Evolutionary conservation across 1,140 invertebrate genomes (phyloP).

Genomic region (Phortica variegata): DNA sequence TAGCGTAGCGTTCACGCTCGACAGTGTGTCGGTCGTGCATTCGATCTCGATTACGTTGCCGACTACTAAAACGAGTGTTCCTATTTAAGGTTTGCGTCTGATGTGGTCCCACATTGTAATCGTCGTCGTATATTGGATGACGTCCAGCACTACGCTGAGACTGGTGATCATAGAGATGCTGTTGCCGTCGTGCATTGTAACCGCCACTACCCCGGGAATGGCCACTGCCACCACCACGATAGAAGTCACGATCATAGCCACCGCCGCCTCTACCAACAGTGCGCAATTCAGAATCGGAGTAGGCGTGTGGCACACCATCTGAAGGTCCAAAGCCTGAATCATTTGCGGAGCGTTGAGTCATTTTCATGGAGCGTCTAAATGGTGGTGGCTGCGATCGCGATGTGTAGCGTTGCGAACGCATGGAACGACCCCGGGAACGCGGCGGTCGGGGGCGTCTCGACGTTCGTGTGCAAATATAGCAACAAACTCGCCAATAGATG

Average conservation of each 20-base stretch:
- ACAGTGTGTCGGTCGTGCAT: constrained; percentile 52
- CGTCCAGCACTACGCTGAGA: constrained; percentile 24
- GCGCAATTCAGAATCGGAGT: constrained; percentile 61
- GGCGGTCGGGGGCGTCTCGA: constrained; percentile 65
- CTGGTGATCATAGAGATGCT: constrained; percentile 24
- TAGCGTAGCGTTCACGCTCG: constrained; percentile 43
- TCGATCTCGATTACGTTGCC: constrained; percentile 41
- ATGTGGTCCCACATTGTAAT: constrained; percentile 26
- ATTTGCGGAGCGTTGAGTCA: constrained; percentile 68
- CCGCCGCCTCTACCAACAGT: constrained; percentile 48
- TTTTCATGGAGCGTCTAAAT: constrained; percentile 63
- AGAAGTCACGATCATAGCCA: constrained; percentile 30
- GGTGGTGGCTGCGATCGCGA: constrained; percentile 56
- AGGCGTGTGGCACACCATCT: constrained; percentile 58
- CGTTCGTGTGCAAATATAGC: constrained; percentile 81
- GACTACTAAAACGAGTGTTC: constrained; percentile 61
- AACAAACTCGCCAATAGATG: constrained; percentile 86
- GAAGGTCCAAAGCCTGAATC: constrained; percentile 58
- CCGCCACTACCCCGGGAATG: constrained; percentile 20
- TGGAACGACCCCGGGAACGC: constrained; percentile 37
- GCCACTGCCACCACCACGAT: constrained; percentile 18
- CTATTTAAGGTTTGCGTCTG: constrained; percentile 39
- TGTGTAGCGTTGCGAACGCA: constrained; percentile 29
- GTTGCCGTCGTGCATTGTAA: constrained; percentile 22
- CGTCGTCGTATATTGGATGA: constrained; percentile 45